Evolutionary conservation across 2,888 invertebrate species (phyloP).

Genomic region (Conistra vaccinii): DNA sequence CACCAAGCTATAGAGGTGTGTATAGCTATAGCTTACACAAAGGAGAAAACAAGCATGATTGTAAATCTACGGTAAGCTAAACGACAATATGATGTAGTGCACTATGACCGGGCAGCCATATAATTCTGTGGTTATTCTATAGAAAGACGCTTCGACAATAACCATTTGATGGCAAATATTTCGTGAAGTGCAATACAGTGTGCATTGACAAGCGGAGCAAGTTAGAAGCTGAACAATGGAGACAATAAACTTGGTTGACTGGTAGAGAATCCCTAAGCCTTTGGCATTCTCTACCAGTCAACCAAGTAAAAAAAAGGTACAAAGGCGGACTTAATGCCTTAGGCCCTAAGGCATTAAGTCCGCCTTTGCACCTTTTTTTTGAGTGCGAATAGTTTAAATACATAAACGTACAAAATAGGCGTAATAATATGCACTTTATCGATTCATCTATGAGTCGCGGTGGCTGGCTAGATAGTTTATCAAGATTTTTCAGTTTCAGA

Average conservation of each 20-base stretch:
- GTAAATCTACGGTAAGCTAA: not conserved
- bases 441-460: not conserved
- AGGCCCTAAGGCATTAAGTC: no score
- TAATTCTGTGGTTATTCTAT: constrained; percentile 24
- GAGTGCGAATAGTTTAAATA: no score
- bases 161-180: constrained; percentile 43
- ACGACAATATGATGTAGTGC: constrained; percentile 11
- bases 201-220: constrained; percentile 10
- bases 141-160: constrained; percentile 32
- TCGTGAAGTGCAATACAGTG: constrained; percentile 27
- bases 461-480: no score
- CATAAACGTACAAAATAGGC: no score
- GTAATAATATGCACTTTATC: not conserved
- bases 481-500: not conserved
- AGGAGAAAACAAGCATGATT: not conserved
- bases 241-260: not conserved
- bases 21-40: not conserved
- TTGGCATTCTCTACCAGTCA: no score
- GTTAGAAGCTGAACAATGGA: not conserved
- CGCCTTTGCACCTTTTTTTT: no score
- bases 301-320: no score
- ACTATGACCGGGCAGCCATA: not conserved
- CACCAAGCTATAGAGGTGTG: no score
- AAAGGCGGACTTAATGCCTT: no score
- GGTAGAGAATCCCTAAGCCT: no score